Evolutionary conservation across 2,888 invertebrate species (phyloP).

Genomic region (Brenthis hecate): DNA sequence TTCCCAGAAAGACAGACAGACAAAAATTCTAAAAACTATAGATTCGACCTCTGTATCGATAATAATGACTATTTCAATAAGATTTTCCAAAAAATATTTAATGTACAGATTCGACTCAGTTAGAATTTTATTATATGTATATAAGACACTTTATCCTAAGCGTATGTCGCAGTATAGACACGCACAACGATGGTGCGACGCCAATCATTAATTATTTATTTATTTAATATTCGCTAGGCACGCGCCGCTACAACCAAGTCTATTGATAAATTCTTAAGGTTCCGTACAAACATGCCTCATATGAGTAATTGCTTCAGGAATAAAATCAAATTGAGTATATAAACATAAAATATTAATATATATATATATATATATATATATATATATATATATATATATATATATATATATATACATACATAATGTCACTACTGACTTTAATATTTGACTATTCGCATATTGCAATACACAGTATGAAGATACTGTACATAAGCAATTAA

Average conservation of each 20-base stretch:
- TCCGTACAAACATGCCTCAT: constrained; percentile 8
- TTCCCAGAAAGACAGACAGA: too few species aligned
- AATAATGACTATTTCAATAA: too few species aligned
- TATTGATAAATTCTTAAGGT: constrained; percentile 20
- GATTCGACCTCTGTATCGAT: too few species aligned
- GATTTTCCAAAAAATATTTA: too few species aligned
- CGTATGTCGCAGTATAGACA: constrained; percentile 24
- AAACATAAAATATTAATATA: not conserved
- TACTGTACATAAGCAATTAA: too few species aligned
- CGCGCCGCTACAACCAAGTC: constrained; percentile 24
- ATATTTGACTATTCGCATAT: too few species aligned
- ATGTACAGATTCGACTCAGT: too few species aligned
- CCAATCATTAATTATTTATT: constrained; percentile 29
- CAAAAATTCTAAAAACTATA: too few species aligned
- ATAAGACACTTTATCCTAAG: not conserved
- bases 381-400: not conserved
- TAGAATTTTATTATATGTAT: not conserved
- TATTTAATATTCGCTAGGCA: constrained; percentile 30
- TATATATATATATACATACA: too few species aligned
- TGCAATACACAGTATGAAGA: too few species aligned
- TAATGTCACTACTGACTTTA: not conserved
- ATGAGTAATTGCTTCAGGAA: constrained; percentile 2
- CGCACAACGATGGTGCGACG: constrained; percentile 18
- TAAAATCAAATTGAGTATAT: not conserved
- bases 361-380: not conserved